Evolutionary conservation across 2,113 vertebrate species (phyloP).

Genomic region (Scomber japonicus): DNA sequence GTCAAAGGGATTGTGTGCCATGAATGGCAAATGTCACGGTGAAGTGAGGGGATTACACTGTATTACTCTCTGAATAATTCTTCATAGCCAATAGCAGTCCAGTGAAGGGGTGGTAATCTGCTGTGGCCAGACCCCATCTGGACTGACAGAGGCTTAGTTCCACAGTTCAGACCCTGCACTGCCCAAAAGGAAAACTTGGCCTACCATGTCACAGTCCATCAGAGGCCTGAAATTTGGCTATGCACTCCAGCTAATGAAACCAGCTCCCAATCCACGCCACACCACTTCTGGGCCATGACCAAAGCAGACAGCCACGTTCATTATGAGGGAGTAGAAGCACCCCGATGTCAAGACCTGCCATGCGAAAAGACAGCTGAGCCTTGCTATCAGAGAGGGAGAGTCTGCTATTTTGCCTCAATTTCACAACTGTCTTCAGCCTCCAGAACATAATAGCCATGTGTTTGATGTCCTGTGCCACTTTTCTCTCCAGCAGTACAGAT

Average conservation of each 20-base stretch:
- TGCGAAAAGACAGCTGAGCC: constrained; percentile 69
- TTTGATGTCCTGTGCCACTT: constrained; percentile 69
- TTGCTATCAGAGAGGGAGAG: constrained; percentile 49
- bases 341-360: constrained; percentile 67
- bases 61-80: constrained; percentile 76
- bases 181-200: constrained; percentile 70
- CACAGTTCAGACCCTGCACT: constrained; percentile 55
- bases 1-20: constrained; percentile 70
- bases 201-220: constrained; percentile 80
- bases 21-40: constrained; percentile 69
- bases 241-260: constrained; percentile 80
- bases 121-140: constrained; percentile 77
- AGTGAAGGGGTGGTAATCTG: constrained; percentile 74
- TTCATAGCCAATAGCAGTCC: constrained; percentile 56
- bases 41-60: constrained; percentile 75
- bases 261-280: constrained; percentile 50
- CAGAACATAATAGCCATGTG: constrained; percentile 67
- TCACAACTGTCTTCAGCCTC: constrained; percentile 64
- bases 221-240: constrained; percentile 81
- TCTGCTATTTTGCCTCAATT: constrained; percentile 75
- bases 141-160: constrained; percentile 78
- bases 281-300: constrained; percentile 59
- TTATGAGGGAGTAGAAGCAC: constrained; percentile 70
- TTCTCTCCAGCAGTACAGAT: constrained; percentile 43
- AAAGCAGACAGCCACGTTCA: constrained; percentile 74